Evolutionary conservation across 2,113 vertebrate genomes (phyloP).

Genomic region (Dryoscopus gambensis): DNA sequence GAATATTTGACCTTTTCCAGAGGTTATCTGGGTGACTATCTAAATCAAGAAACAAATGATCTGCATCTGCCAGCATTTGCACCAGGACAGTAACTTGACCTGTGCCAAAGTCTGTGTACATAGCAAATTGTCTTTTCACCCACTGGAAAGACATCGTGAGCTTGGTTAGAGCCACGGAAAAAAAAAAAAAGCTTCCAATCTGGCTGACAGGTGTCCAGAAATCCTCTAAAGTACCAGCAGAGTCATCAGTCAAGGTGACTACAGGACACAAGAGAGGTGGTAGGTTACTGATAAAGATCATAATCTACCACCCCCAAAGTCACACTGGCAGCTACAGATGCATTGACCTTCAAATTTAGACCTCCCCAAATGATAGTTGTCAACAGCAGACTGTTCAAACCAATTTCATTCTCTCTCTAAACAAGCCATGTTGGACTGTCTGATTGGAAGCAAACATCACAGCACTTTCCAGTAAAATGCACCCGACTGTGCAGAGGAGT

Average conservation of each 20-base stretch:
- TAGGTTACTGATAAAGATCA: neutral
- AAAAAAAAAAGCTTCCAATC: neutral
- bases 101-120: neutral
- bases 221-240: neutral
- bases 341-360: neutral
- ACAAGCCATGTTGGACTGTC: neutral
- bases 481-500: neutral
- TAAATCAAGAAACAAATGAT: neutral
- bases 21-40: neutral
- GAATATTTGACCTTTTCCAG: neutral
- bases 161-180: neutral
- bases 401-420: neutral
- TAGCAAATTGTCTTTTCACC: neutral
- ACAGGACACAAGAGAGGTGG: neutral
- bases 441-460: neutral
- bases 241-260: neutral
- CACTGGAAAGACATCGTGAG: neutral
- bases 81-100: neutral
- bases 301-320: neutral
- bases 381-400: neutral
- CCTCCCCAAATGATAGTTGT: neutral
- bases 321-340: neutral
- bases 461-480: neutral
- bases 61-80: neutral
- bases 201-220: neutral